Percentiles rank a stretch among this genome's conserved stretches.
phyloP scores from a whole-genome alignment of 1,140 invertebrate species.

The Drosophila lini region DNA sequence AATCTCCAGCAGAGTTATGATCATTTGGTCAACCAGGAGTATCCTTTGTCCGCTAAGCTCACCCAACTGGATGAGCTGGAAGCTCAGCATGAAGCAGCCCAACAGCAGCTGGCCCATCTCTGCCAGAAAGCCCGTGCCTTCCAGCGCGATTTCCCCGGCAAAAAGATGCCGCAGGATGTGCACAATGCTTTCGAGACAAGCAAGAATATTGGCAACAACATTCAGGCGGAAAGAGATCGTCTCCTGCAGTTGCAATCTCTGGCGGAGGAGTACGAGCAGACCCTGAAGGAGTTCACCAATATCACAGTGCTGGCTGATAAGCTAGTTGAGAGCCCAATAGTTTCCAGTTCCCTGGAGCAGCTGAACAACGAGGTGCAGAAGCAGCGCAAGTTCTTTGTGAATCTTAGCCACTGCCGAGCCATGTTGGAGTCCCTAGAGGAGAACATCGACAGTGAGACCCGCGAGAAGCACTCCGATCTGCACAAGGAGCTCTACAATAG shows the following conservation, averaged over 20 bases:
- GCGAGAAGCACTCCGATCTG: constrained; percentile 89
- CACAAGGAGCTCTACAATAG: constrained; percentile 90
- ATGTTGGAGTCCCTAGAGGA: constrained; percentile 93
- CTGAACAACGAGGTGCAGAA: constrained; percentile 94
- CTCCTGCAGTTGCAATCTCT: constrained; percentile 89
- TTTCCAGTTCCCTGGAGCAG: constrained; percentile 90
- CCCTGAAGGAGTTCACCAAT: constrained; percentile 92
- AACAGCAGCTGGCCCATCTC: constrained; percentile 79
- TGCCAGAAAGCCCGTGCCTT: constrained; percentile 86
- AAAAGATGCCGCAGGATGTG: constrained; percentile 88
- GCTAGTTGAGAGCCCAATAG: constrained; percentile 90
- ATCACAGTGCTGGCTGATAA: constrained; percentile 93
- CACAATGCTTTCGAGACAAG: constrained; percentile 88
- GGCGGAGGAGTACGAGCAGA: constrained; percentile 94
- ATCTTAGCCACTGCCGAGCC: constrained; percentile 92
- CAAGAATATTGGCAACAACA: constrained; percentile 88
- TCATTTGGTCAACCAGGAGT: constrained; percentile 59
- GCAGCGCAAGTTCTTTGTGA: constrained; percentile 94
- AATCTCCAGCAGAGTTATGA: constrained; percentile 73
- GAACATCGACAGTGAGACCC: constrained; percentile 91
- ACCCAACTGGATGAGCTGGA: constrained; percentile 73
- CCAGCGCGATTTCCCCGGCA: constrained; percentile 87
- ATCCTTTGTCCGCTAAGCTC: constrained; percentile 76
- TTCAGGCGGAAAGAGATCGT: constrained; percentile 89
- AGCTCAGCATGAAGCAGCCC: constrained; percentile 71